phyloP scores from a whole-genome alignment of 2,113 vertebrate genomes.

The Cynoglossus semilaevis region DNA sequence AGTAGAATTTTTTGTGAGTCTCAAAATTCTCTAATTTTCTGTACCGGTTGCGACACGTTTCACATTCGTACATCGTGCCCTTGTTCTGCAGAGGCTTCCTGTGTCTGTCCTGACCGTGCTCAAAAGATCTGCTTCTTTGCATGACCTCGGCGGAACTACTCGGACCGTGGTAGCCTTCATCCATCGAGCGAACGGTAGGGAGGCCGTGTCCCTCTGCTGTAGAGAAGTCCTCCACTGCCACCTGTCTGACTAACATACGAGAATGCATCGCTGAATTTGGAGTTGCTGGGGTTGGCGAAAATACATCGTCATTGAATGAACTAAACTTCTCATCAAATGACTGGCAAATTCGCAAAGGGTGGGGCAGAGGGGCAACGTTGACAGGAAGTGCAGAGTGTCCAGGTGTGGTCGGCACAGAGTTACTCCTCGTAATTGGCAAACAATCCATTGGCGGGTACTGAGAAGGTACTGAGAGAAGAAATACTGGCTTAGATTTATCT shows the following conservation, averaged over 20 bases:
- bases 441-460: constrained; percentile 87
- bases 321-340: constrained; percentile 97
- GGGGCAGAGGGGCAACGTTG: constrained; percentile 81
- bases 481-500: constrained; percentile 95
- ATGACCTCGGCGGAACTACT: constrained; percentile 75
- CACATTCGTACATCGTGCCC: constrained; percentile 97
- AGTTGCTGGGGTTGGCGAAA: constrained; percentile 85
- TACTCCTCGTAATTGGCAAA: constrained; percentile 96
- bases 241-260: constrained; percentile 89
- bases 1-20: constrained; percentile 99
- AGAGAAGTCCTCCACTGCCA: constrained; percentile 90
- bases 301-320: constrained; percentile 88
- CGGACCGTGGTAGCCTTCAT: constrained; percentile 81
- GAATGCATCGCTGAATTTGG: constrained; percentile 84
- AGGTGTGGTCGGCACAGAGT: constrained; percentile 94
- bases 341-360: constrained; percentile 89
- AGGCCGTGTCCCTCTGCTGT: constrained; percentile 80
- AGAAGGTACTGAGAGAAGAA: constrained; percentile 92
- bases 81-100: constrained; percentile 88
- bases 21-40: constrained; percentile 97
- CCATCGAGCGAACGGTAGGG: constrained; percentile 79
- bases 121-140: constrained; percentile 83
- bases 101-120: constrained; percentile 81
- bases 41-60: constrained; percentile 95
- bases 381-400: constrained; percentile 88